phyloP scores from a whole-genome alignment of 2,888 invertebrate species.

The Buathra laborator region DNA sequence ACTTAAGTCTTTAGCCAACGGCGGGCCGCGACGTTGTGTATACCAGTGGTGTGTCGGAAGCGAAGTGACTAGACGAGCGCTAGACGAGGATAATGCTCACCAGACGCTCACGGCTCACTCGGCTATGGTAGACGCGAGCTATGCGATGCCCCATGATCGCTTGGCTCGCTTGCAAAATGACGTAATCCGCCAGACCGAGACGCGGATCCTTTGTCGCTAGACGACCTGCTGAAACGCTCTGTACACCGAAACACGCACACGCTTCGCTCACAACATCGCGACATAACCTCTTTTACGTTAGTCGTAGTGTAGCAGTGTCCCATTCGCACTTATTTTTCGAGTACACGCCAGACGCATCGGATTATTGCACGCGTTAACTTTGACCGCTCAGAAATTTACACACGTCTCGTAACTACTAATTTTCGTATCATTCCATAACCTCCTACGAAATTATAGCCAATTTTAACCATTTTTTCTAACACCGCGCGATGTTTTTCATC shows the following conservation, averaged over 20 bases:
- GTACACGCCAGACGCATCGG: constrained; percentile 50
- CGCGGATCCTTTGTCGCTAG: constrained; percentile 72
- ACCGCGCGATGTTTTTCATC: too few relatives aligned
- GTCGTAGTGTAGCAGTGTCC: background rate
- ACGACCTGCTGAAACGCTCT: constrained; percentile 59
- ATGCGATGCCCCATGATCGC: constrained; percentile 64
- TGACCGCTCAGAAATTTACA: background rate
- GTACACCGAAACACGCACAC: constrained; percentile 26
- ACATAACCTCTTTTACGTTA: too few relatives aligned
- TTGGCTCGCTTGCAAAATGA: constrained; percentile 72
- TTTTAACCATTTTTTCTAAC: too few relatives aligned
- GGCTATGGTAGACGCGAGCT: constrained; percentile 19
- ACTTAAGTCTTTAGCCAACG: constrained; percentile 11
- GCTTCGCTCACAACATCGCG: background rate
- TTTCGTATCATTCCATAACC: background rate
- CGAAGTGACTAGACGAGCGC: constrained; percentile 82
- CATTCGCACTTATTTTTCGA: constrained; percentile 33
- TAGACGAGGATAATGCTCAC: constrained; percentile 78
- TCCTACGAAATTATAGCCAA: background rate
- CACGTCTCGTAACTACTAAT: background rate
- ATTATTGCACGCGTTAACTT: constrained; percentile 24
- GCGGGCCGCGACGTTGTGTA: constrained; percentile 49
- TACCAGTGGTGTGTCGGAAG: constrained; percentile 67
- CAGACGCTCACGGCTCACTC: constrained; percentile 54
- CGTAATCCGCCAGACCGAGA: constrained; percentile 75